phyloP scores from a whole-genome alignment of 2,797 vertebrate species.

The Octomys mimax region DNA sequence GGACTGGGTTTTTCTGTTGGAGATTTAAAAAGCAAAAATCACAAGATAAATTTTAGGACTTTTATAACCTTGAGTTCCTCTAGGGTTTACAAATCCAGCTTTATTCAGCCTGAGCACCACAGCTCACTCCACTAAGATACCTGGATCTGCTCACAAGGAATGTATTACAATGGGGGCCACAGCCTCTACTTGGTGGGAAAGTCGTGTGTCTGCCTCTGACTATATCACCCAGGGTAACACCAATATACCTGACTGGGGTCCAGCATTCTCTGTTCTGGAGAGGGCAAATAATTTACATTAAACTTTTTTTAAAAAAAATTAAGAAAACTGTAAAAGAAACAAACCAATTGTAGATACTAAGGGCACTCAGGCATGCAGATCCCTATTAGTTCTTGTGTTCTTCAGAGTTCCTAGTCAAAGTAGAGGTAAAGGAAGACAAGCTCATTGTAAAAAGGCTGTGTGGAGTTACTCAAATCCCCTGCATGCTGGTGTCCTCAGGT shows the following conservation, averaged over 20 bases:
- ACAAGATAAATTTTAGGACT: not conserved
- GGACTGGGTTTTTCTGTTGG: slow-evolving; percentile 92
- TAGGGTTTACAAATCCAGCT: not conserved
- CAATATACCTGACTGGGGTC: not conserved
- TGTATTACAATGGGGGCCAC: not conserved
- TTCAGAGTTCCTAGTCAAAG: not conserved
- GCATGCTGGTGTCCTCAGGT: not conserved
- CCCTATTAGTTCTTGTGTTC: not conserved
- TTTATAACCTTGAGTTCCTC: not conserved
- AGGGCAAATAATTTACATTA: not conserved
- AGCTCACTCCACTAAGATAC: not conserved
- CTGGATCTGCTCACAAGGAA: slow-evolving; percentile 47
- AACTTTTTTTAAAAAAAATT: too few relatives aligned
- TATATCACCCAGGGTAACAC: not conserved
- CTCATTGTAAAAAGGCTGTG: not conserved
- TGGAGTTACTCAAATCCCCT: fast-evolving
- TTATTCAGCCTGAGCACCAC: not conserved
- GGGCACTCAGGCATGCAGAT: not conserved
- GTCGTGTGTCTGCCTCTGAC: not conserved
- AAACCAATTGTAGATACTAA: not conserved
- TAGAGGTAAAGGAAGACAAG: not conserved
- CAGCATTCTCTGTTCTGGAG: not conserved
- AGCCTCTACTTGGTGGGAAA: slow-evolving; percentile 11
- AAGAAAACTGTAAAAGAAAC: not conserved
- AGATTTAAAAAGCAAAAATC: slow-evolving; percentile 23